phyloP scores from a whole-genome alignment of 2,888 invertebrate species.

The Cerceris ruficornis region DNA sequence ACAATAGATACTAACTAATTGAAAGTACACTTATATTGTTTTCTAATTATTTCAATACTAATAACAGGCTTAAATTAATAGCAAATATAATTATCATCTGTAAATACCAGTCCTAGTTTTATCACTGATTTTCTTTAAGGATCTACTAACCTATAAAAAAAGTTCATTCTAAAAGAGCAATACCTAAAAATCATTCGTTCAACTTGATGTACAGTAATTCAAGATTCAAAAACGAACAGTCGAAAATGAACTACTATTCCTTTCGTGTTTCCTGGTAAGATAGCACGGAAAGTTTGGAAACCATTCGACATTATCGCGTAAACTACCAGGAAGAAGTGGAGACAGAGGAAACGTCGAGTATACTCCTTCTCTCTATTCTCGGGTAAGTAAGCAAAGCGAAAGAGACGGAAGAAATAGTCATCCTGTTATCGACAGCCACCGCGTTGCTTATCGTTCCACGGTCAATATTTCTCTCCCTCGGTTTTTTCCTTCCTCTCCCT shows the following conservation, averaged over 20 bases:
- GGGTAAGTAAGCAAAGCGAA: conserved; percentile 42
- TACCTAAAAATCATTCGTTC: no score
- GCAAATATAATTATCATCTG: no score
- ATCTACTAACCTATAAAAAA: no score
- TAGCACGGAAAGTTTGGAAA: neutral
- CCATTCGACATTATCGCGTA: neutral
- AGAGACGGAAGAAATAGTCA: conserved; percentile 55
- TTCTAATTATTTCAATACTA: no score
- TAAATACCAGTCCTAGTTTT: no score
- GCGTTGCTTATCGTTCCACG: conserved; percentile 62
- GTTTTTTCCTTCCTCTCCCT: conserved; percentile 37
- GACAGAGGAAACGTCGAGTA: neutral
- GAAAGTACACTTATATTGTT: no score
- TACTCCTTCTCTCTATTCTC: neutral
- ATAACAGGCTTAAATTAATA: no score
- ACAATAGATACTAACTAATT: no score
- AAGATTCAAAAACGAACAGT: neutral
- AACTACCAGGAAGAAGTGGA: neutral
- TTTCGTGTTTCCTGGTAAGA: neutral
- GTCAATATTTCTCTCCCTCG: conserved; percentile 65
- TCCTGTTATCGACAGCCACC: conserved; percentile 63
- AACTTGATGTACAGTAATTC: neutral
- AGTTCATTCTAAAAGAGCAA: no score
- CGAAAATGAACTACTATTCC: neutral
- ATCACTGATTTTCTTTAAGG: no score